phyloP scores from a whole-genome alignment of 2,113 vertebrate species.

The Pitta sordida region DNA sequence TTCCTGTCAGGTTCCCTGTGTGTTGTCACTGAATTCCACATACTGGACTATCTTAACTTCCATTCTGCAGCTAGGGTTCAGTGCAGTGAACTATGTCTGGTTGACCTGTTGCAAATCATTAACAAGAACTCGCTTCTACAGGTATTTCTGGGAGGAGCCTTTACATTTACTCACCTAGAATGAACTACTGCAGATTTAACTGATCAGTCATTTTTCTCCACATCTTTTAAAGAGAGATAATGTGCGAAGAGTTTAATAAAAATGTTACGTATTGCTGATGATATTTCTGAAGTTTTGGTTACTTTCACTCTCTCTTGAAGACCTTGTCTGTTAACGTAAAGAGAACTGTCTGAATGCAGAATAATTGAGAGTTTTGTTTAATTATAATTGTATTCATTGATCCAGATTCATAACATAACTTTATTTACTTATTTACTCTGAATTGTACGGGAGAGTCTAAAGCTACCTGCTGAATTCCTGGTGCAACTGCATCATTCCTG shows the following conservation, averaged over 20 bases:
- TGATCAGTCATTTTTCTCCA: not conserved
- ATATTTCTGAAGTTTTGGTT: not conserved
- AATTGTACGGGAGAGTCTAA: not conserved
- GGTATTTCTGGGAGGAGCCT: not conserved
- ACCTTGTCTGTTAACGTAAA: not conserved
- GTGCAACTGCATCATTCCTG: not conserved
- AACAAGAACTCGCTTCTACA: not conserved
- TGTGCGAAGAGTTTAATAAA: not conserved
- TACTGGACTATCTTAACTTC: not conserved
- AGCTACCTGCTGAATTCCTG: not conserved
- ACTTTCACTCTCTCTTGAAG: not conserved
- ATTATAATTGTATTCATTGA: not conserved
- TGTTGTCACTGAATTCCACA: not conserved
- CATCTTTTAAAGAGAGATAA: not conserved
- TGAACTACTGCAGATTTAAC: constrained; percentile 3
- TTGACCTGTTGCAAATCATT: constrained; percentile 31
- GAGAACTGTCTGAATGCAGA: not conserved
- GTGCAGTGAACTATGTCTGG: not conserved
- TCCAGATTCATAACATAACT: not conserved
- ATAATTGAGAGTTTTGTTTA: not conserved
- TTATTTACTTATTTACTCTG: not conserved
- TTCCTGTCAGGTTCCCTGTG: not conserved
- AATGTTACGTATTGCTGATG: not conserved
- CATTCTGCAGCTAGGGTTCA: not conserved
- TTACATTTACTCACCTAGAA: not conserved